phyloP scores from a whole-genome alignment of 2,888 invertebrate genomes.

The Brachypalpus laphriformis region DNA sequence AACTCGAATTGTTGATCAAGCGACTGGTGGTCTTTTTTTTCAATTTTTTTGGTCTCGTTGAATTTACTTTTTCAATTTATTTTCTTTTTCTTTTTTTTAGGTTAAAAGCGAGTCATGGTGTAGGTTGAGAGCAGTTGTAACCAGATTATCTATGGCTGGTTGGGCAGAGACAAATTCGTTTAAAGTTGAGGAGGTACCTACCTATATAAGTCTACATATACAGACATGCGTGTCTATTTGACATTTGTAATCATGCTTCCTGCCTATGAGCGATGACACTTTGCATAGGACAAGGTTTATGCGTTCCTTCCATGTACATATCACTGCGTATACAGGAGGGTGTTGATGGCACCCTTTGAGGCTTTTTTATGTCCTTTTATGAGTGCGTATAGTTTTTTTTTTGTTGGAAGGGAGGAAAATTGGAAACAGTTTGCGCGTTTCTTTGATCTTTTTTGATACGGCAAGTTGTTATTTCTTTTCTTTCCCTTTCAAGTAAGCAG shows the following conservation, averaged over 20 bases:
- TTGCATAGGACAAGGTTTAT: conserved; percentile 1
- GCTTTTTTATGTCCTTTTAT: background rate
- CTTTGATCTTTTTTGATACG: background rate
- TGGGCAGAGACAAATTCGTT: conserved; percentile 28
- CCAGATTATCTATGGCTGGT: conserved; percentile 31
- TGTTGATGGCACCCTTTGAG: background rate
- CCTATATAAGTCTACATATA: background rate
- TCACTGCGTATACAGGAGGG: background rate
- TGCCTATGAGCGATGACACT: conserved; percentile 21
- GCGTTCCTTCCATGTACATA: background rate
- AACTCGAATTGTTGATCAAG: conserved; percentile 58
- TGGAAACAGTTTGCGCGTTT: background rate
- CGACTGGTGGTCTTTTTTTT: background rate
- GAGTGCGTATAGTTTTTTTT: background rate
- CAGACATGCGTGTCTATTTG: conserved; percentile 8
- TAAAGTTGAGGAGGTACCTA: background rate
- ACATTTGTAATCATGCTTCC: conserved; percentile 34
- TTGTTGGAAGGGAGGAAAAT: background rate
- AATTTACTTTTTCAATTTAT: conserved; percentile 20
- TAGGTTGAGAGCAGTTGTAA: conserved; percentile 20
- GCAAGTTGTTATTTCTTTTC: background rate
- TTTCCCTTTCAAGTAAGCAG: background rate
- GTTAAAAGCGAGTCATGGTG: background rate
- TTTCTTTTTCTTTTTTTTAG: conserved; percentile 11
- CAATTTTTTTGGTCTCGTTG: conserved; percentile 25